Base-by-base conservation (phyloP, 2,888 invertebrate species). In the Megaustenia siamemsis region DNA sequence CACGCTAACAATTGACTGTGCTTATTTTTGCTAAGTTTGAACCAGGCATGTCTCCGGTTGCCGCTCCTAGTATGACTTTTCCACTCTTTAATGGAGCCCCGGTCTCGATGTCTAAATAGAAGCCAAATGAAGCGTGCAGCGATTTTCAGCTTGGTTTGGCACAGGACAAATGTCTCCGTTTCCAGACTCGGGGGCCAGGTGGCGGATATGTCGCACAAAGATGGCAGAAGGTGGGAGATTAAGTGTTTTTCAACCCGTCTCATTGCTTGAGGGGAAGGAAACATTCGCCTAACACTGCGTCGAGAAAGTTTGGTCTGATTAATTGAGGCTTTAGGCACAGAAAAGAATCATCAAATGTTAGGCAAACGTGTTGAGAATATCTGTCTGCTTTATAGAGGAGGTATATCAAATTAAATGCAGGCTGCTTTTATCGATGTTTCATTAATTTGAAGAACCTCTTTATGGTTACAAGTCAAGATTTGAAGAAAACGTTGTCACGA, bases 201-300 rank as follows among this genome's bases (percentile, higher is more conserved):
- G 73, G 73, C 43, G 73, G 73, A 49, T 49, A 49, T 73, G 73
- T 73, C 73, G 53, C 49, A 73, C 28, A 32, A 73, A 49, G 49
- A 73, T 73, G 73, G 73, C 49, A 73, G 73, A 73, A 35, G 73
- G 73, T 73, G 49, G 32, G 45, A 73, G 49, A 73, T 73, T 73
- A 49, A 73, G 49, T 28, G 49, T 49, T 49, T 49, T 73, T 73
- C 43, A n/a, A 49, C 73, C 35, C 28, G 15, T 73, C 49, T 18
- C 32, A 1, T 32, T 32, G 49, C 32, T 10, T 21, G 32, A 49
- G 73, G 35, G 28, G 1, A 49, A 21, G 53, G 35, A 73, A 69
- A 43, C 43, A 49, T 32, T 10, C 5, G 4, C 2, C 18, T 32
- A 32, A 21, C 18, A 1, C 49, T 32, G 35, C 32, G 32, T 43